Conservation (phyloP, 2,888 invertebrate genomes). For the Dryobotodes eremita region DNA sequence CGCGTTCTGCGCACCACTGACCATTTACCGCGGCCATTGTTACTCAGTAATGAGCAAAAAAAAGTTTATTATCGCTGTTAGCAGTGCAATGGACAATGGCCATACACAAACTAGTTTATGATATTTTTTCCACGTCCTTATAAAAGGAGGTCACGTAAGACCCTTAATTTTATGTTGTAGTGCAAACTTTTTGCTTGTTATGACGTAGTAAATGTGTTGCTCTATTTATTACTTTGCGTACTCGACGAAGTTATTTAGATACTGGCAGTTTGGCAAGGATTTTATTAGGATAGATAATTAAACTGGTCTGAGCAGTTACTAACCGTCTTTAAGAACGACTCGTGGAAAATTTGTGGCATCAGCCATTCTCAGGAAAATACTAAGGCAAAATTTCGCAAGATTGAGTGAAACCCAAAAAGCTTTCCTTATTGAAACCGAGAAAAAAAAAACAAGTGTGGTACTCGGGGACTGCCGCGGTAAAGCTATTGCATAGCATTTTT, state of each 20-base stretch:
- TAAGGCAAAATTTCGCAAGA: background rate
- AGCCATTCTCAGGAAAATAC: background rate
- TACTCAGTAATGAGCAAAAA: slow-evolving; percentile 78
- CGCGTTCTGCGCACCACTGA: slow-evolving; percentile 59
- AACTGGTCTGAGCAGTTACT: background rate
- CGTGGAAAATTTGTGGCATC: background rate
- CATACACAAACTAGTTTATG: slow-evolving; percentile 73
- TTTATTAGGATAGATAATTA: background rate
- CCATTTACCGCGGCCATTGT: slow-evolving; percentile 78
- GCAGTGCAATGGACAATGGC: slow-evolving; percentile 72
- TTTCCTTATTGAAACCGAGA: background rate
- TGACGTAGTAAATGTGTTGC: background rate
- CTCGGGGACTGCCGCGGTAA: too few species aligned
- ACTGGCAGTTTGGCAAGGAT: background rate
- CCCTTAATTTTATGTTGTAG: slow-evolving; percentile 52
- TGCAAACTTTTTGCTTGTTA: slow-evolving; percentile 11
- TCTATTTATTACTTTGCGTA: background rate
- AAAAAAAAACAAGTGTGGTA: too few species aligned
- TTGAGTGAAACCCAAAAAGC: background rate
- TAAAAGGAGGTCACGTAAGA: slow-evolving; percentile 55
- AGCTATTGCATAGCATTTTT: too few species aligned
- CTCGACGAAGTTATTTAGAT: background rate
- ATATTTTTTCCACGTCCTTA: slow-evolving; percentile 64
- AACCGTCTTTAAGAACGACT: background rate
- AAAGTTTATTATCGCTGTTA: slow-evolving; percentile 63